Conservation (phyloP, 2,797 vertebrate species). For the Phylloscopus collybita region DNA sequence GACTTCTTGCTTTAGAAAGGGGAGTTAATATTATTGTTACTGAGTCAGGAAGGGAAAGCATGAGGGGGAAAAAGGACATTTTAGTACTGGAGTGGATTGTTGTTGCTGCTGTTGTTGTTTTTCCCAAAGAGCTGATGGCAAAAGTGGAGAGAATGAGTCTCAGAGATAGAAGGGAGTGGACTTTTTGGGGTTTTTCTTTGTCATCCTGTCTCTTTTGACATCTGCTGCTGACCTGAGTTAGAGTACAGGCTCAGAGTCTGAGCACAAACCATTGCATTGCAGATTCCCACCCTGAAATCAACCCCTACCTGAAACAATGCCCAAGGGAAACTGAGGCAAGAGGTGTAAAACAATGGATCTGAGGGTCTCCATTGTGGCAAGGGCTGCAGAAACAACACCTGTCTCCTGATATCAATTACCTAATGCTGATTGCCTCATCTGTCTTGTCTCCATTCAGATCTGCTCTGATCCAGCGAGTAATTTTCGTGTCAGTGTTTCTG, state of each 20-base stretch:
- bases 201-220: not conserved
- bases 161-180: not conserved
- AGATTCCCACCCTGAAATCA: not conserved
- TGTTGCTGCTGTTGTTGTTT: not conserved
- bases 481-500: not conserved
- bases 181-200: rapidly evolving
- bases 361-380: not conserved
- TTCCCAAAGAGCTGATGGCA: not conserved
- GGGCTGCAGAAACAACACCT: not conserved
- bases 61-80: not conserved
- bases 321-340: not conserved
- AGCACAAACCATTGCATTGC: not conserved
- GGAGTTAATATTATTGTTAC: not conserved
- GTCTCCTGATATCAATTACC: not conserved
- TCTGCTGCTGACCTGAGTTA: not conserved
- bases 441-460: not conserved
- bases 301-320: not conserved
- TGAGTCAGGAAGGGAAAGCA: not conserved
- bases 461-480: not conserved
- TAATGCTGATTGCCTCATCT: not conserved
- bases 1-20: not conserved
- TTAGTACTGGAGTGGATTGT: not conserved
- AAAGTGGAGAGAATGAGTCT: not conserved
- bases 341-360: not conserved
- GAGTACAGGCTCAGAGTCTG: not conserved